Percentiles rank a stretch among this genome's conserved stretches.
These are phyloP conservation scores for Rhynchomys soricoides DNA, from an alignment of 2,113 vertebrate species.

Conservation along the genomic window DNA sequence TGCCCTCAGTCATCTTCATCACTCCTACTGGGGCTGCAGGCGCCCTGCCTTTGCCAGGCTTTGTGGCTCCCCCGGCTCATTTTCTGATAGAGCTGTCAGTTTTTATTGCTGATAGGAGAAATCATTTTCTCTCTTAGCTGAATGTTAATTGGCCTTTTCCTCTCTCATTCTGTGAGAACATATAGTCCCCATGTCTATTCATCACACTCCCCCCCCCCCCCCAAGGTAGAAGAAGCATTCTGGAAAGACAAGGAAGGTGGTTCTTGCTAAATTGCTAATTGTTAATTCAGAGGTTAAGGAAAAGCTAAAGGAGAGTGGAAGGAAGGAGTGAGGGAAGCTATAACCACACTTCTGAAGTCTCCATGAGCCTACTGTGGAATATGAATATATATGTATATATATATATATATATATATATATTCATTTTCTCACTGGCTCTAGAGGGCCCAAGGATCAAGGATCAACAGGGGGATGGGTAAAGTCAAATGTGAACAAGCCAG, in stretches of 20 bases:
- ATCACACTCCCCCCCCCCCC: not conserved
- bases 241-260: slow-evolving; percentile 29
- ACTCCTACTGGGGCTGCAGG: not conserved
- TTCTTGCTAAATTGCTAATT: slow-evolving; percentile 4
- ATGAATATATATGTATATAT: not conserved
- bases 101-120: slow-evolving; percentile 66
- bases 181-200: not conserved
- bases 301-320: no score
- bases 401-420: accelerated
- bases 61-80: slow-evolving; percentile 22
- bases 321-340: no score
- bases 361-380: not conserved
- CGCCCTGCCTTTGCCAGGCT: not conserved
- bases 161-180: not conserved
- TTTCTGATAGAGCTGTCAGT: slow-evolving; percentile 68
- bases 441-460: accelerated
- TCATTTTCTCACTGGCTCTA: accelerated
- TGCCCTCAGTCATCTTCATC: not conserved
- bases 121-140: slow-evolving; percentile 58
- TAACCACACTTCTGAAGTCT: accelerated
- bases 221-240: not conserved
- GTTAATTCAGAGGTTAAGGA: slow-evolving; percentile 38
- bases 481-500: not conserved
- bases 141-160: slow-evolving; percentile 64
- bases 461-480: accelerated